Base-by-base conservation (phyloP, 2,888 invertebrate species). In the Nomada ruficornis region DNA sequence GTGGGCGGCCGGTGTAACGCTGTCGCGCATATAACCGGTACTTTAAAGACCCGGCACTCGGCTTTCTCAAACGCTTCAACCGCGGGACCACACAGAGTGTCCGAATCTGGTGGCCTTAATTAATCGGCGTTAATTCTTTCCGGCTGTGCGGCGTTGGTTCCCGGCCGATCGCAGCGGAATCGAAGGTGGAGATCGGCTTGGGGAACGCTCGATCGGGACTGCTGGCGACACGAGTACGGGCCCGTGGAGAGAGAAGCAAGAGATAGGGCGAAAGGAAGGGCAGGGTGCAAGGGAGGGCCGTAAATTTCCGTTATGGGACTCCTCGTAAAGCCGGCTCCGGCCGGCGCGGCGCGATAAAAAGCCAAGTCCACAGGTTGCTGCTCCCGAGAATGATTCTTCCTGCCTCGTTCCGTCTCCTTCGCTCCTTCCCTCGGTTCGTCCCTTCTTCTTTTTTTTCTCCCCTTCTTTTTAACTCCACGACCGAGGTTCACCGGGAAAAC, bases 281-380 rank as follows among this genome's bases (percentile, higher is more conserved):
- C 62, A 73, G 81, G 78, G 79, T 69, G 76, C 65, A 82, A 80
- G 84, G 80, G 80, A 87, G 83, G 84, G 80, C 80, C 87, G 85
- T 86, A 88, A 88, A 88, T 89, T 86, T 88, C 88, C 89, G 88
- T 88, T 88, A 88, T 88, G 88, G 89, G 89, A 86, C 89, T 88
- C 83, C 88, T 88, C 88, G 89, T 88, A 88, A 88, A 88, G 89
- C 86, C 86, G 88, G 89, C 87, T 82, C 84, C 83, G 80, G 70
- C 77, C 89, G 87, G 88, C 87, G 88, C 89, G 88, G 88, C 87
- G 88, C 89, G 88, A 88, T 88, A 88, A 88, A 88, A 88, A 88
- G 87, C 74, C 88, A 84, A 82, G 86, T 87, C 84, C 80, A 72
- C 88, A 84, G 89, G 88, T 88, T 89, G 88, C 89, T 89, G 89